Evolutionary conservation across 2,797 vertebrate genomes (phyloP), one percentile per base, ranked within the genome.

Genomic region (Chaetophractus vellerosus): DNA sequence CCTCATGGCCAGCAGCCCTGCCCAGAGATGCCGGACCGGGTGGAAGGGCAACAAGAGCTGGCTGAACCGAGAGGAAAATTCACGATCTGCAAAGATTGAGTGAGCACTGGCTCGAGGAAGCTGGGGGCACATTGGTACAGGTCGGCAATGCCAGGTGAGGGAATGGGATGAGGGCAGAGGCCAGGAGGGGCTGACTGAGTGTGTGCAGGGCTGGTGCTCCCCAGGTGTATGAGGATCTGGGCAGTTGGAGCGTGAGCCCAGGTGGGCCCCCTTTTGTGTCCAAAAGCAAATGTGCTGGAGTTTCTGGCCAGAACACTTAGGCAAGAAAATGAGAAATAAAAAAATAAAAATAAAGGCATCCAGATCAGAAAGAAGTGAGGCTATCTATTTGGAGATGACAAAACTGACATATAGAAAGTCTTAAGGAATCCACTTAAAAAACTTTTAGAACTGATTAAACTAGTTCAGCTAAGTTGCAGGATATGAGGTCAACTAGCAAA

Each of bases 351-450:
- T 12, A 71, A 66, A 90, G 86, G 16, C 33, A 83, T 36, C 45
- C 23, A 50, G n/a, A 55, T 38, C 31, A 16, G 68, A 96, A 50
- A 94, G 61, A 85, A 94, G 63, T 28, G 36, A 81, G 93, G 48
- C 57, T 57, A 24, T 33, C 86, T 33, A 11, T 76, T 81, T 85
- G 33, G 24, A 59, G 28, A 78, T 81, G 86, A 59, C 45, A 19
- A 36, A 68, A 33, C 78, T 76, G 68, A 5, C 50, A 76, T 48
- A 52, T 10, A 88, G 79, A 91, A 74, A 85, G 81, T 69, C 57
- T n/a, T 38, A 24, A 85, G n/a, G 74, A 52, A 50, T 14, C n/a
- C 71, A 90, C 52, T 41, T 36, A 68, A 71, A 71, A 90, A 76
- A 15, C 48, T 57, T 5, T 79, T 50, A 3, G 6, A 89, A 72